A percentile compares a stretch with the other conserved stretches of the same genome.
phyloP scores from a whole-genome alignment of 1,140 invertebrate genomes.

The Trachymyrmex septentrionalis region DNA sequence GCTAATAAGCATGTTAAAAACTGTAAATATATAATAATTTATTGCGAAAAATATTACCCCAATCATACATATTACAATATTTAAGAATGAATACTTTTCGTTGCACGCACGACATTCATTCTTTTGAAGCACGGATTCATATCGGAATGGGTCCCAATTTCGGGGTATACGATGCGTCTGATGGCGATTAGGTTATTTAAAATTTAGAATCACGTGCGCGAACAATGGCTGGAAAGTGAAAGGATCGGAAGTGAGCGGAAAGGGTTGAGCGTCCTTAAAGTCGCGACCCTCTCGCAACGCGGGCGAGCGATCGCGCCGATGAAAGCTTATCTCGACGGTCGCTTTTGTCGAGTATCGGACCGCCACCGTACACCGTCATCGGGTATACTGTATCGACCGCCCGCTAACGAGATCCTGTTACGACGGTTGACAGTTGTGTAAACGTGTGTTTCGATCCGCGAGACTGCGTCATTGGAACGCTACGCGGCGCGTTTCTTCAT shows the following conservation, averaged over 20 bases:
- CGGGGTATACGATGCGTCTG: background rate
- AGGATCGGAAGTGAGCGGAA: conserved; percentile 2
- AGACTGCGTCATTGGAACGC: conserved; percentile 1
- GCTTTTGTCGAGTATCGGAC: conserved; percentile 59
- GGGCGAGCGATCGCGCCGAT: conserved; percentile 34
- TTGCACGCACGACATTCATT: background rate
- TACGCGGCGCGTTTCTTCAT: background rate
- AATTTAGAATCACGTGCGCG: conserved; percentile 4
- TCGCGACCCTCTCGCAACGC: conserved; percentile 10
- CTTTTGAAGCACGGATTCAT: background rate
- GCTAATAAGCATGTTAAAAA: too few relatives aligned
- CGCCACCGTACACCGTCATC: conserved; percentile 51
- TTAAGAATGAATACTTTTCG: background rate
- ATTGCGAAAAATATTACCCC: too few relatives aligned
- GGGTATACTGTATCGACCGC: conserved; percentile 55
- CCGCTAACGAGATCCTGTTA: conserved; percentile 69
- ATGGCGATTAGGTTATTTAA: background rate
- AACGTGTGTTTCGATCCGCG: conserved; percentile 20
- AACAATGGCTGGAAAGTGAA: conserved; percentile 23
- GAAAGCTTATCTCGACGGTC: conserved; percentile 63
- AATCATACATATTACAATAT: background rate
- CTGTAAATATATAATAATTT: too few relatives aligned
- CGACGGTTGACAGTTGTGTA: conserved; percentile 26
- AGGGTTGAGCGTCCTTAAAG: conserved; percentile 21
- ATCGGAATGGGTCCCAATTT: background rate